phyloP scores from a whole-genome alignment of 35 echinoderm and acorn worm species.

The Hemicentrotus pulcherrimus region DNA sequence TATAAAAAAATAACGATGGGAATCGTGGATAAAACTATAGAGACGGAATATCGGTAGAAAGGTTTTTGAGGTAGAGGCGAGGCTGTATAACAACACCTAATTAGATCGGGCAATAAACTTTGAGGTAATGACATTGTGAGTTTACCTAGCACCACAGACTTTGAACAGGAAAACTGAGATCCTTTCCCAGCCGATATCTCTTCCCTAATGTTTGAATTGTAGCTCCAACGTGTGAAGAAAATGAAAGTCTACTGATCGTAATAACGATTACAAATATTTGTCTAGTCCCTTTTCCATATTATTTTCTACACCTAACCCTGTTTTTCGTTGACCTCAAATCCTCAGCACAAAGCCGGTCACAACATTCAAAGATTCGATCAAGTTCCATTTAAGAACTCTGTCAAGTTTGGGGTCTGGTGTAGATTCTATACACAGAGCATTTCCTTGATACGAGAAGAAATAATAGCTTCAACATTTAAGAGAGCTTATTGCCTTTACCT shows the following conservation, averaged over 20 bases:
- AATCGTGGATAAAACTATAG: too few species aligned
- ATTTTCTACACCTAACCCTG: neutral
- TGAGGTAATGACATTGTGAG: neutral
- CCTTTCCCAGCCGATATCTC: neutral
- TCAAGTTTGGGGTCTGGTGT: neutral
- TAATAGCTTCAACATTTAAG: too few species aligned
- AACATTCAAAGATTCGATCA: neutral
- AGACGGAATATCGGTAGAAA: neutral
- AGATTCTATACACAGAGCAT: too few species aligned
- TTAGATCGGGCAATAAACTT: neutral
- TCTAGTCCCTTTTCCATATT: neutral
- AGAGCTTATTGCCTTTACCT: too few species aligned
- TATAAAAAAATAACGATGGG: too few species aligned
- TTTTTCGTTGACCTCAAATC: neutral
- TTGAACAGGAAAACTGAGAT: neutral
- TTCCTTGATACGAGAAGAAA: too few species aligned
- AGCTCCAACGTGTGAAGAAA: neutral
- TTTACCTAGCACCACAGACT: neutral
- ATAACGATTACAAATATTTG: constrained; percentile 2
- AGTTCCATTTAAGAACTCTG: neutral
- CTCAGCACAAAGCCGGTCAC: neutral
- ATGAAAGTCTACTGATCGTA: neutral
- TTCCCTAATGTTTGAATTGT: neutral
- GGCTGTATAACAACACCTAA: neutral
- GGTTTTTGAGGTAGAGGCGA: neutral